These are phyloP conservation scores for Tetragonula clypearis DNA, from an alignment of 1,140 invertebrate genomes.

Conservation along the genomic window DNA sequence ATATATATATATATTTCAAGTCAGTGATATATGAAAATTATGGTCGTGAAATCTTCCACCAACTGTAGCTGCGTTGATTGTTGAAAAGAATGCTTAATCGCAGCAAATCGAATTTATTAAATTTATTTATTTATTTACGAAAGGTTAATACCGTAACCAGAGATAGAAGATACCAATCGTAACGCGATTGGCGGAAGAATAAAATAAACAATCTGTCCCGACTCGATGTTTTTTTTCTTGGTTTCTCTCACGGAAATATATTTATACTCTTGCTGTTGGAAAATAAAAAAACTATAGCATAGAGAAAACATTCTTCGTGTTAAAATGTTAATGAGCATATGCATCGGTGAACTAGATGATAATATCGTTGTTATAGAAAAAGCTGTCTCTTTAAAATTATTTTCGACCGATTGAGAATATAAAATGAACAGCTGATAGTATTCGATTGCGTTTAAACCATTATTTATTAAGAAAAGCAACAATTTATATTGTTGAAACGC, in stretches of 20 bases:
- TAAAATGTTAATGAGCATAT: slow-evolving; percentile 19
- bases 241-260: neutral
- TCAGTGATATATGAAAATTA: neutral
- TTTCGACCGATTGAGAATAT: neutral
- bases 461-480: neutral
- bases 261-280: neutral
- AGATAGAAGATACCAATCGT: neutral
- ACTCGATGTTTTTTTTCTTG: neutral
- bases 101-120: neutral
- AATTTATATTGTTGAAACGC: slow-evolving; percentile 6
- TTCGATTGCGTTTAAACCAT: neutral
- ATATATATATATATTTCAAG: neutral
- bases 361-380: slow-evolving; percentile 30
- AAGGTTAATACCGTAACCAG: neutral
- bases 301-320: slow-evolving; percentile 9
- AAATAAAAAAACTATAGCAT: neutral
- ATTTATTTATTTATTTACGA: too few relatives aligned
- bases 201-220: neutral
- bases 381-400: neutral
- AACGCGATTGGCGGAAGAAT: neutral
- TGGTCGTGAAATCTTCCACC: neutral
- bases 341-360: slow-evolving; percentile 4
- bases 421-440: neutral
- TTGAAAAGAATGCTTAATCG: neutral
- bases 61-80: neutral